A percentile compares a stretch with the other conserved stretches of the same genome.
Evolutionary conservation across 1,140 invertebrate genomes (phyloP).

Genomic region (Uloborus diversus): DNA sequence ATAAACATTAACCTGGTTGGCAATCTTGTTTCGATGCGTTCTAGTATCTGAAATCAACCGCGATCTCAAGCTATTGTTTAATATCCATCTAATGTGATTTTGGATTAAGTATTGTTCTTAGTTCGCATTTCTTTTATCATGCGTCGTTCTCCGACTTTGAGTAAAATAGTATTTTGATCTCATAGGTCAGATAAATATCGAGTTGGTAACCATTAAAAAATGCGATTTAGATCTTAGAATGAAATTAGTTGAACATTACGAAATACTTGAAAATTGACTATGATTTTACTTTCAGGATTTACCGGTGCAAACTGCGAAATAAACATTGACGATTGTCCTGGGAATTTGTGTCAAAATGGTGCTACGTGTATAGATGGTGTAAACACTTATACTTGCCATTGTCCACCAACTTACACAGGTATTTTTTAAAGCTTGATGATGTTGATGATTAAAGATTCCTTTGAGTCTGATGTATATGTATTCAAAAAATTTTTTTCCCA

Average conservation of each 20-base stretch:
- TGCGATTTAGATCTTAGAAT: too few relatives aligned
- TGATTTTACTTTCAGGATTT: constrained; percentile 64
- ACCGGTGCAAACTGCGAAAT: constrained; percentile 68
- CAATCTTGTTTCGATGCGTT: too few relatives aligned
- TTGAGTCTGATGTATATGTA: neutral
- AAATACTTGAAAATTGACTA: constrained; percentile 13
- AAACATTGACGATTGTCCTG: constrained; percentile 85
- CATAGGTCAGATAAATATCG: too few relatives aligned
- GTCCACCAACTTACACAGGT: constrained; percentile 84
- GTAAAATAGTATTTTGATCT: neutral
- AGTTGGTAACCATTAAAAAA: too few relatives aligned
- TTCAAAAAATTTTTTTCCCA: neutral
- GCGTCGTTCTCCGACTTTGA: neutral
- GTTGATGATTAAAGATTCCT: neutral
- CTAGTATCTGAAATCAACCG: too few relatives aligned
- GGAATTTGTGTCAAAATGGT: constrained; percentile 82
- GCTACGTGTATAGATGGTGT: constrained; percentile 88
- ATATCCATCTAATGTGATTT: neutral
- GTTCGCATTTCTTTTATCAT: neutral
- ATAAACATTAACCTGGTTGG: too few relatives aligned
- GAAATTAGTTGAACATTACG: too few relatives aligned
- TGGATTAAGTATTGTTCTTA: neutral
- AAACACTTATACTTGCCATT: constrained; percentile 88
- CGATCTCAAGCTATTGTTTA: neutral
- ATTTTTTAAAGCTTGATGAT: neutral